Percentiles rank a stretch among this genome's conserved stretches.
phyloP scores from a whole-genome alignment of 2,888 invertebrate species.

The Platerodrilus igneus region DNA sequence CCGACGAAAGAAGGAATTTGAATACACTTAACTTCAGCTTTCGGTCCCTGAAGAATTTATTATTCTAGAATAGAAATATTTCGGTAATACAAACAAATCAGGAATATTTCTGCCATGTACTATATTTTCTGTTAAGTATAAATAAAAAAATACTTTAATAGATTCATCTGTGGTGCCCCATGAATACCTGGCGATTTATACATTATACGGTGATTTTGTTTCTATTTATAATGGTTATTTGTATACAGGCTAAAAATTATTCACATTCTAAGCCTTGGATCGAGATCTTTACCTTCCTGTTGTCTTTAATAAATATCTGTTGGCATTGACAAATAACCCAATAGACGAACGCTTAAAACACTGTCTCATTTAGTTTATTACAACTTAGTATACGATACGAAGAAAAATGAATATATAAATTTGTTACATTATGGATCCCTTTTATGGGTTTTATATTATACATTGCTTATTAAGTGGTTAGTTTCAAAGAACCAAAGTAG shows the following conservation, averaged over 20 bases:
- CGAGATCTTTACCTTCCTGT: constrained; percentile 44
- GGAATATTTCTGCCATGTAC: constrained; percentile 31
- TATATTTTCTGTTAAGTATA: constrained; percentile 21
- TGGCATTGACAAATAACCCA: constrained; percentile 49
- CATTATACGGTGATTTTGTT: constrained; percentile 38
- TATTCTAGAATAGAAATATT: constrained; percentile 28
- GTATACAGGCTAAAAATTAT: constrained; percentile 39
- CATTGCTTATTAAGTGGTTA: constrained; percentile 20
- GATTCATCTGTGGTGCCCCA: constrained; percentile 40
- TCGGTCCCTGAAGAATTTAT: constrained; percentile 24
- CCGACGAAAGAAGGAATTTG: constrained; percentile 23
- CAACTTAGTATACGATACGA: constrained; percentile 23
- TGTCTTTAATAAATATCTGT: constrained; percentile 48
- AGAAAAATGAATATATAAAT: constrained; percentile 26
- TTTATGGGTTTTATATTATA: constrained; percentile 19
- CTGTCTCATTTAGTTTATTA: constrained; percentile 41
- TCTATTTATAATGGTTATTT: constrained; percentile 11
- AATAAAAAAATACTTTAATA: constrained; percentile 38
- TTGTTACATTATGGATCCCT: constrained; percentile 19
- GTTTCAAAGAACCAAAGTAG: constrained; percentile 10
- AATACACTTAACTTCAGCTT: constrained; percentile 25
- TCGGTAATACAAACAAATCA: constrained; percentile 31
- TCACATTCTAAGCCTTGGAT: constrained; percentile 43
- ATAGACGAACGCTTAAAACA: constrained; percentile 40
- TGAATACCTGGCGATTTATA: constrained; percentile 38